Percentiles rank a stretch among this genome's conserved stretches.
phyloP scores from a whole-genome alignment of 2,888 invertebrate species.

The Torymus auratus region DNA sequence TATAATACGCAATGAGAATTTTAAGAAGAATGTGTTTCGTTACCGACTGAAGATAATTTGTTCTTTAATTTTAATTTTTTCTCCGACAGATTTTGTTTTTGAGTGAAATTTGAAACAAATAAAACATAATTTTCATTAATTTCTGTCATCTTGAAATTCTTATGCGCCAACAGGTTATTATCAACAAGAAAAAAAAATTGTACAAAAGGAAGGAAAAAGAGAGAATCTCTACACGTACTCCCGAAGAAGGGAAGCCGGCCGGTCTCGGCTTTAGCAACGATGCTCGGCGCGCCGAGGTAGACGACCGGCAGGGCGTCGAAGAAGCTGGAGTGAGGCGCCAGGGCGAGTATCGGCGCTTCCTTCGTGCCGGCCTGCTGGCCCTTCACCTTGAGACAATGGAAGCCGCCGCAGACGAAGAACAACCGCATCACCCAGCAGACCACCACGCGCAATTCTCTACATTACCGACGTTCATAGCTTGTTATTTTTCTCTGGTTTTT shows the following conservation, averaged over 20 bases:
- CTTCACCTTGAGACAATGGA: conserved; percentile 86
- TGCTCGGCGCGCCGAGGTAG: conserved; percentile 89
- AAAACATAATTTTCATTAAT: neutral
- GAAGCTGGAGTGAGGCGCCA: conserved; percentile 95
- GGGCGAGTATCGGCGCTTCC: conserved; percentile 90
- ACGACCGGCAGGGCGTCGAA: conserved; percentile 92
- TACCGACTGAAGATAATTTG: no score
- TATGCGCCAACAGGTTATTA: neutral
- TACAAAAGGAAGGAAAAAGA: conserved; percentile 22
- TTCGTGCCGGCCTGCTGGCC: conserved; percentile 82
- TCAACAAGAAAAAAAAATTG: conserved; percentile 6
- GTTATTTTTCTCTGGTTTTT: neutral
- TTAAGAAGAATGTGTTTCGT: no score
- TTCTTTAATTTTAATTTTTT: no score
- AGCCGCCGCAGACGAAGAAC: conserved; percentile 89
- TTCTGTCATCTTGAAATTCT: neutral
- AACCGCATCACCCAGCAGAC: conserved; percentile 85
- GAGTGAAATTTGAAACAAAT: no score
- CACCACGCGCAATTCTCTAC: conserved; percentile 82
- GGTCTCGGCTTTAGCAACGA: conserved; percentile 93
- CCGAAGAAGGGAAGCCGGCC: conserved; percentile 91
- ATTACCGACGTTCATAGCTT: conserved; percentile 28
- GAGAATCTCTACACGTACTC: conserved; percentile 82
- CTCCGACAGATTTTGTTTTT: no score
- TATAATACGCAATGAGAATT: no score